Evolutionary conservation across 2,888 invertebrate species (phyloP).

Genomic region (Thecophora atra): DNA sequence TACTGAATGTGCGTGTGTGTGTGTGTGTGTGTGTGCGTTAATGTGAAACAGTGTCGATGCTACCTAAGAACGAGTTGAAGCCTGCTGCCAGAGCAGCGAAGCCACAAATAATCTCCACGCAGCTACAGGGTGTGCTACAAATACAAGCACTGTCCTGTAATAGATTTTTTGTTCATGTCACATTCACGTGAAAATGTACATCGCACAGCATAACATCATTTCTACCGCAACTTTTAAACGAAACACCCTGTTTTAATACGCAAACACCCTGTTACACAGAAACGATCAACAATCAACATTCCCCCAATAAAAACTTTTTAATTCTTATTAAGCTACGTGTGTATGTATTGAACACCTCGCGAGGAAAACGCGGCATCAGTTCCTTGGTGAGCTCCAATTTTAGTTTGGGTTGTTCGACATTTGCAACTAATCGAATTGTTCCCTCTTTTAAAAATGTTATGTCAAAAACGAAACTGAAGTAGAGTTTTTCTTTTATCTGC

Average conservation of each 20-base stretch:
- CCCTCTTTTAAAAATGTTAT: no score
- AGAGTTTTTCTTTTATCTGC: no score
- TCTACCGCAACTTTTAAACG: no score
- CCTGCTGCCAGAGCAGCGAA: conserved; percentile 9
- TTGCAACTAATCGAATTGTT: no score
- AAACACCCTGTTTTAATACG: conserved; percentile 4
- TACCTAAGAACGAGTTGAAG: conserved; percentile 28
- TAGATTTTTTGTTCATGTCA: no score
- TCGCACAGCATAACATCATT: no score
- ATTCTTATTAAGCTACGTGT: not conserved
- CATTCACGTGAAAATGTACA: no score
- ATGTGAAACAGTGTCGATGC: not conserved
- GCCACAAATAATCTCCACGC: not conserved
- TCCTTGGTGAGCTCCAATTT: no score
- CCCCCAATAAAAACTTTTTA: conserved; percentile 23
- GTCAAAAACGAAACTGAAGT: no score
- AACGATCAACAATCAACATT: conserved; percentile 21
- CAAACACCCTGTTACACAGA: not conserved
- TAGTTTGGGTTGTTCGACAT: no score
- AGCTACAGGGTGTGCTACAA: conserved; percentile 47
- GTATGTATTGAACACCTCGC: conserved; percentile 1
- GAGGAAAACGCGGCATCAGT: no score
- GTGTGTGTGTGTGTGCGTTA: conserved; percentile 13
- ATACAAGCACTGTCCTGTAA: not conserved
- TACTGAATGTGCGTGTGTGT: conserved; percentile 9